Percentiles rank a stretch among this genome's conserved stretches.
Conservation (phyloP, 2,888 invertebrate genomes). For the Dryococelus australis region DNA sequence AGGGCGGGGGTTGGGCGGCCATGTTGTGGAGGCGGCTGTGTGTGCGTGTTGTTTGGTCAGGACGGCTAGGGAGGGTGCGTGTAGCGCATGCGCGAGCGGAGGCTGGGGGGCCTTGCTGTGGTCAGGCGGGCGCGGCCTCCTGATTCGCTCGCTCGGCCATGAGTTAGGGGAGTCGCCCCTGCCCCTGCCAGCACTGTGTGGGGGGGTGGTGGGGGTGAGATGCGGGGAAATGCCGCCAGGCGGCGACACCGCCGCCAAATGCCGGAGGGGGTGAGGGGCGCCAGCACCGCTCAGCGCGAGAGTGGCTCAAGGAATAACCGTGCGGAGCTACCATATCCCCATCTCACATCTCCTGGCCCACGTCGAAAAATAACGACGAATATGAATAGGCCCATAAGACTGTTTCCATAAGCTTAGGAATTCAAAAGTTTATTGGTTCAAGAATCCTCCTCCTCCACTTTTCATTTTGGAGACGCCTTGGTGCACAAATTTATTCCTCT, state of each 20-base stretch:
- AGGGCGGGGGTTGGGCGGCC: background rate
- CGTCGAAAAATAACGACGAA: background rate
- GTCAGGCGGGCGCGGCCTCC: slow-evolving; percentile 25
- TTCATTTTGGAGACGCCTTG: background rate
- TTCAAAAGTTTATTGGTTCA: background rate
- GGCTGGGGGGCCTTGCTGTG: background rate
- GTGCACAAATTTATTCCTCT: background rate
- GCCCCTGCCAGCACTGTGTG: background rate
- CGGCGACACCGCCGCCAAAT: slow-evolving; percentile 22
- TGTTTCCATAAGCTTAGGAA: background rate
- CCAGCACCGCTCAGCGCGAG: background rate
- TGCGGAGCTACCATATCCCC: background rate
- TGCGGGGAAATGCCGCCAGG: slow-evolving; percentile 27
- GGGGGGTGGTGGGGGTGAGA: background rate
- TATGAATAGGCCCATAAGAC: background rate
- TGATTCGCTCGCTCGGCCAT: slow-evolving; percentile 30
- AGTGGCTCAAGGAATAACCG: background rate
- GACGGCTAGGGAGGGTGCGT: background rate
- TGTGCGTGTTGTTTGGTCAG: slow-evolving; percentile 26
- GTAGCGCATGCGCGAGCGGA: background rate
- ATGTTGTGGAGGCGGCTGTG: slow-evolving; percentile 24
- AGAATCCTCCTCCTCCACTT: background rate
- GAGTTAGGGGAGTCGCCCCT: background rate
- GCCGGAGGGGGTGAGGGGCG: background rate
- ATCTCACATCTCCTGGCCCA: background rate